phyloP scores from a whole-genome alignment of 2,113 vertebrate species.

The Lophotis ruficrista region DNA sequence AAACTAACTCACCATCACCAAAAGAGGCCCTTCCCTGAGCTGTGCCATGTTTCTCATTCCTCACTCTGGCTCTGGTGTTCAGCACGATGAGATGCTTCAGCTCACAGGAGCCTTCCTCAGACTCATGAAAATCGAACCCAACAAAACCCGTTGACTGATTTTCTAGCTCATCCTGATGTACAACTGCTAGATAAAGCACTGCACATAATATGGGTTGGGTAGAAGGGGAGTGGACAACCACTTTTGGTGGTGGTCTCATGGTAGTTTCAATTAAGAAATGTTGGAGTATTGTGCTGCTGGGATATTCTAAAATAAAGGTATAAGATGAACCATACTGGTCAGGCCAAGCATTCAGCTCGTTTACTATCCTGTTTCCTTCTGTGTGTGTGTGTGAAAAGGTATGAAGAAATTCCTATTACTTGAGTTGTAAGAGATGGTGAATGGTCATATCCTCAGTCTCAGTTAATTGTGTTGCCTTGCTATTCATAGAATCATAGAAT shows the following conservation, averaged over 20 bases:
- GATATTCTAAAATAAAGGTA: not conserved
- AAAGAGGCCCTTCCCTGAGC: not conserved
- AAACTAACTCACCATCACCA: not conserved
- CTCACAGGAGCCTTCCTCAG: not conserved
- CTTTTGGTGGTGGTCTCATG: not conserved
- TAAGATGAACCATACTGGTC: not conserved
- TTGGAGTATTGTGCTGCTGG: not conserved
- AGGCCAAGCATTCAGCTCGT: not conserved
- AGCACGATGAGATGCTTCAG: not conserved
- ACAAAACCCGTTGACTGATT: not conserved
- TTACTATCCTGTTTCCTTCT: not conserved
- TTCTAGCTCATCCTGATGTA: not conserved
- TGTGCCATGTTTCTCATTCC: not conserved
- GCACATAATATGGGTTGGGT: not conserved
- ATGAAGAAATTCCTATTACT: not conserved
- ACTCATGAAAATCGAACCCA: not conserved
- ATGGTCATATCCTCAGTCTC: not conserved
- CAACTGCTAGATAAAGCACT: not conserved
- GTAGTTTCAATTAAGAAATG: not conserved
- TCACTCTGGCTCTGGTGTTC: not conserved
- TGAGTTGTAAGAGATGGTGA: not conserved
- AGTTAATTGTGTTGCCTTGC: not conserved
- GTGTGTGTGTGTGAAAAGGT: not conserved
- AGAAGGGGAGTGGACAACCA: not conserved
- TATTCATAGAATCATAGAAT: no score